Base-by-base conservation (phyloP, 1,140 invertebrate genomes). In the Papilio dardanus region DNA sequence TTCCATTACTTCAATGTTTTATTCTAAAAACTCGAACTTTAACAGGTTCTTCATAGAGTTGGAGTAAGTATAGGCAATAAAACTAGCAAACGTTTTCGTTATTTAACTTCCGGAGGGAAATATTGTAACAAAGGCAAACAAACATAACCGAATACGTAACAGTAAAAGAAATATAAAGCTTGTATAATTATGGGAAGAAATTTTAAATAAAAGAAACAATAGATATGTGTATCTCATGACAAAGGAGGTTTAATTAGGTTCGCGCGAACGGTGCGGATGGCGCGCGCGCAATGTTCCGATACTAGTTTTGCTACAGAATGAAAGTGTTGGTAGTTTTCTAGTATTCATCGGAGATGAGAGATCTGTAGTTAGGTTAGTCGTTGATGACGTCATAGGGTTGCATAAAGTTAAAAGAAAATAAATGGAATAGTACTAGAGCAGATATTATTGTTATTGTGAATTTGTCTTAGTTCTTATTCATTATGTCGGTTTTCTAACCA, bases 141-240 rank as follows among this genome's bases (percentile, higher is more conserved):
- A 50, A 50, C 4, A 46, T 12, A 62, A 62, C 24, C 21, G 21
- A 58, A 28, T 28, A 62, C 54, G 12, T 62, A 62, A 62, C 54
- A 62, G 24, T 62, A 62, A 24, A 54, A 58, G 24, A 58, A 58
- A 58, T 30, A 62, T 62, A n/a, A 62, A 28, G 12, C 54, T 62
- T 30, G 46, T 24, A 28, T 28, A 62, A 62, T 28, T 62, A 62
- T 62, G 54, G 54, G 54, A 62, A 62, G 24, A 28, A n/a, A 4
- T 62, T 62, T 62, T 14, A 28, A 62, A 62, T 28, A 62, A 62
- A 62, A 62, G 54, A 62, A 16, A 62, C 54, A 62, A 62, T 30
- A 62, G 54, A 28, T 14, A 14, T 4, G 24, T 30, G 24, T 28
- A 62, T 62, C 54, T 21, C 54, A 62, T 28, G 54, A 62, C 54